Evolutionary conservation across 2,797 vertebrate species (phyloP), one percentile per base, ranked within the genome.

Genomic region (Myoxocephalus aenaeus): DNA sequence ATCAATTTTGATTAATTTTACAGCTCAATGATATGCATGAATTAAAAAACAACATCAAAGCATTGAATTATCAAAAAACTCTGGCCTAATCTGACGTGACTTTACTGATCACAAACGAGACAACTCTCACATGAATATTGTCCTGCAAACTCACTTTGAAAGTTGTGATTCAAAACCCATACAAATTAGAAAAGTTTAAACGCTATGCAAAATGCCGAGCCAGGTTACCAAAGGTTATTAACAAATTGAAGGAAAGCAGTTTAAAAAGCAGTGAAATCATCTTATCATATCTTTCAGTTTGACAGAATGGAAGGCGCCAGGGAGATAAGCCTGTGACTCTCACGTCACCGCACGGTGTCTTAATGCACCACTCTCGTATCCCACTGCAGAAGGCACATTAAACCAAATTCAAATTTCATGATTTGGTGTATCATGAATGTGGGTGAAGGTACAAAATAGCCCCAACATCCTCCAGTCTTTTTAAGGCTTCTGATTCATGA

Each of bases 401-500:
- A 38, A 70, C 5, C 61, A 68, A 51, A 38, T 54, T 74, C 7
- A 71, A 18, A 61, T 32, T 20, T n/a, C 48, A 1, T 0, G 1
- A 61, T 74, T 84, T 67, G n/a, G 36, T 56, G 34, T 3, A 69
- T 94, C 92, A 95, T 58, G 79, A 85, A 79, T 92, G 92, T 15
- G 80, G 83, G 64, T 94, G 92, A 74, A 96, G 88, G 79, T 91
- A 92, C 2, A 81, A 57, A 78, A 95, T 93, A 64, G 83, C 89
- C n/a, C 93, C 94, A 1, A 76, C 90, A 15, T 95, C 92, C 74
- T 94, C 91, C 74, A 96, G 89, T 81, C 62, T 87, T 87, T 92
- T 95, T 81, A 96, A 91, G 84, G 87, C 87, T 51, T 89, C 61
- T 12, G 92, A 93, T 89, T 96, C 95, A 13, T 86, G 86, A n/a